Conservation (phyloP, 2,113 vertebrate species). For the Alaudala cheleensis region DNA sequence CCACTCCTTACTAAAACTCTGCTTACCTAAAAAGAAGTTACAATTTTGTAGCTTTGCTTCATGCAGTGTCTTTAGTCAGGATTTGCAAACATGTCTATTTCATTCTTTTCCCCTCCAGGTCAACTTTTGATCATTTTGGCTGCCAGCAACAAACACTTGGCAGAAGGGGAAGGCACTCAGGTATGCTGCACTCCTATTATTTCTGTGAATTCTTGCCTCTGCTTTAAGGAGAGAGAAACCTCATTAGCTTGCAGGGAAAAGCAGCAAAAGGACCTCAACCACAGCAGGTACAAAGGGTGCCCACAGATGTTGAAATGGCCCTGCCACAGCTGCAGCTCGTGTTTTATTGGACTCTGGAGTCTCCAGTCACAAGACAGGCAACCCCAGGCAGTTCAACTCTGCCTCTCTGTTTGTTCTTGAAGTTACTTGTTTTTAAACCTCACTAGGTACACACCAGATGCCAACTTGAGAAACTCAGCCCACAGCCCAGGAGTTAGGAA, state of each 20-base stretch:
- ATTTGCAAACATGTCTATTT: neutral
- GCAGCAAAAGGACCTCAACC: neutral
- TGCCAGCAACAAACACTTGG: neutral
- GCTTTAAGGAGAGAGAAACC: neutral
- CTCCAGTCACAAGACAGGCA: neutral
- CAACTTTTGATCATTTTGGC: conserved; percentile 2
- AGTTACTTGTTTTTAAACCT: neutral
- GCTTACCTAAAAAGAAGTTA: neutral
- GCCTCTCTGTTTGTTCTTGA: neutral
- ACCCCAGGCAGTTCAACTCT: neutral
- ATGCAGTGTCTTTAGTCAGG: neutral
- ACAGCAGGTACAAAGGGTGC: neutral
- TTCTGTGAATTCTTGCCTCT: neutral
- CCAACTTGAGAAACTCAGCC: neutral
- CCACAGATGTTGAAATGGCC: neutral
- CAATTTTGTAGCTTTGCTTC: neutral
- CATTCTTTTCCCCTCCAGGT: neutral
- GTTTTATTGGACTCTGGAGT: neutral
- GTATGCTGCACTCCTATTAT: neutral
- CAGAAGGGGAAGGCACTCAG: neutral
- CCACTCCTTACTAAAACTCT: neutral
- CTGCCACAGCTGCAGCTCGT: neutral
- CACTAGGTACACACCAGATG: neutral
- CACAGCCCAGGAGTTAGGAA: neutral
- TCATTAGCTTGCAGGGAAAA: neutral